These are phyloP conservation scores for Hydrochoerus hydrochaeris DNA, from an alignment of 2,113 vertebrate genomes.

Conservation along the genomic window DNA sequence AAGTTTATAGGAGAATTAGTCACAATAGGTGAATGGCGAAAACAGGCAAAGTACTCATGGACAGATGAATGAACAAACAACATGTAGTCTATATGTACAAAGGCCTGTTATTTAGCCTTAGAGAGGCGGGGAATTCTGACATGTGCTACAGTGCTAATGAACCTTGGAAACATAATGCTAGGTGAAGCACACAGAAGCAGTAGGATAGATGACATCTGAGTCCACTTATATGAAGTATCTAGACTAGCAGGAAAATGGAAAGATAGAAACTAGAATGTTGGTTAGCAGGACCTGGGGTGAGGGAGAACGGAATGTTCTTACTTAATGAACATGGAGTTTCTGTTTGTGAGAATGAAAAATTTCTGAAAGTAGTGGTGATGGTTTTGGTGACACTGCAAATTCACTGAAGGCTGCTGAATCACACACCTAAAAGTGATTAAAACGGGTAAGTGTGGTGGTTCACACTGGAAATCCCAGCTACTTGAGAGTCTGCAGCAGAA, in stretches of 20 bases:
- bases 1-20: neutral
- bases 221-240: neutral
- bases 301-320: neutral
- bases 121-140: neutral
- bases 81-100: neutral
- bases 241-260: neutral
- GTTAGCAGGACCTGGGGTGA: too few relatives aligned
- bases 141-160: rapidly evolving
- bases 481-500: neutral
- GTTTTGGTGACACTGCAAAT: rapidly evolving
- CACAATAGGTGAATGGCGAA: neutral
- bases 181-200: too few relatives aligned
- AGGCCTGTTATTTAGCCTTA: neutral
- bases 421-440: neutral
- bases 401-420: too few relatives aligned
- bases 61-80: neutral
- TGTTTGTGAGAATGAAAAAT: neutral
- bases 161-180: rapidly evolving
- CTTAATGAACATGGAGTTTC: too few relatives aligned
- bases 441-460: neutral
- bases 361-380: neutral
- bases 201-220: rapidly evolving
- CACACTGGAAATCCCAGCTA: neutral
- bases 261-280: neutral
- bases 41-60: neutral